Evolutionary conservation across 1,140 invertebrate genomes (phyloP).

Genomic region (Cotesia glomerata): DNA sequence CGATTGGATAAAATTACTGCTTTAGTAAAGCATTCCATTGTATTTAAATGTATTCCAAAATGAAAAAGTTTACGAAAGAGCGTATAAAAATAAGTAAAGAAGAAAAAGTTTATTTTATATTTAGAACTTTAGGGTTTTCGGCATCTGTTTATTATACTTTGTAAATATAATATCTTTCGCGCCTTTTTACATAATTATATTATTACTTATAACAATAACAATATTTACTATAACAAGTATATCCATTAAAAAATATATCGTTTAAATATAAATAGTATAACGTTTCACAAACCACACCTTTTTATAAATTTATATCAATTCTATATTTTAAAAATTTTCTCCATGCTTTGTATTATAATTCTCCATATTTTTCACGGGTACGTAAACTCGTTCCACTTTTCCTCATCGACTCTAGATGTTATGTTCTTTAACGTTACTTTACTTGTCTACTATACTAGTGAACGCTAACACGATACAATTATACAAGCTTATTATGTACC

Average conservation of each 20-base stretch:
- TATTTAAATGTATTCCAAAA: too few species aligned
- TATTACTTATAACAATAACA: too few species aligned
- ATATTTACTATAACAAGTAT: background rate
- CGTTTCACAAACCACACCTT: background rate
- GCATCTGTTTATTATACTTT: background rate
- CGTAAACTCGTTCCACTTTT: background rate
- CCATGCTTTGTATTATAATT: background rate
- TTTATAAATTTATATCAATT: background rate
- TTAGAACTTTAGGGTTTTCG: background rate
- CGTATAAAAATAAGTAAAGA: background rate
- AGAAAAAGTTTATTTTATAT: background rate
- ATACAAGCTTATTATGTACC: background rate
- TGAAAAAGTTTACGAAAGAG: background rate
- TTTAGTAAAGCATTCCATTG: background rate
- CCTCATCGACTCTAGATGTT: background rate
- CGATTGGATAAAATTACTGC: background rate
- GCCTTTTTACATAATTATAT: background rate
- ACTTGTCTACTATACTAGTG: background rate
- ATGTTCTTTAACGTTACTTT: background rate
- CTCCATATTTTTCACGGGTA: background rate
- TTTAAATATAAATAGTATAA: too few species aligned
- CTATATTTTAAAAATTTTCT: background rate
- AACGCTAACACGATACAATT: background rate
- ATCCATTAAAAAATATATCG: too few species aligned
- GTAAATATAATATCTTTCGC: background rate